Percentiles rank a stretch among this genome's conserved stretches.
Conservation (phyloP, 2,797 vertebrate genomes). For the Anabacerthia variegaticeps region DNA sequence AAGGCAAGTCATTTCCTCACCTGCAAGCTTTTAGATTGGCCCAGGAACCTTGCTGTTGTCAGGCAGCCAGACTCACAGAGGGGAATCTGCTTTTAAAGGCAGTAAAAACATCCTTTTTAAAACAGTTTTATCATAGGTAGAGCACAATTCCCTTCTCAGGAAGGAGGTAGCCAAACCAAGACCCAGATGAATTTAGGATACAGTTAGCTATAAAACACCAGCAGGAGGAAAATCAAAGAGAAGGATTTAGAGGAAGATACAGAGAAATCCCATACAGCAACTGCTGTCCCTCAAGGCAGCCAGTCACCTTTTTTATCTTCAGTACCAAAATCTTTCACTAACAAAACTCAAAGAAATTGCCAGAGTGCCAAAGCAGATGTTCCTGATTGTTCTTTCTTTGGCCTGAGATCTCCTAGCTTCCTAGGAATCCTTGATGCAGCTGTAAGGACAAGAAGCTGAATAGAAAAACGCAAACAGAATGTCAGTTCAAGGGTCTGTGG, state of each 20-base stretch:
- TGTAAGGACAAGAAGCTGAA: neutral
- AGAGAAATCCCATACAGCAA: neutral
- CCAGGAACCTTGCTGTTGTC: neutral
- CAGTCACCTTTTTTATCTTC: neutral
- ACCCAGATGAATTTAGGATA: neutral
- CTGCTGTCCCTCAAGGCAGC: neutral
- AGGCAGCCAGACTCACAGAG: neutral
- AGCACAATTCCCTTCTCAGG: neutral
- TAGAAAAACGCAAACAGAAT: neutral
- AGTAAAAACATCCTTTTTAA: neutral
- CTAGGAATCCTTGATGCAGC: neutral
- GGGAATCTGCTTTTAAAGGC: neutral
- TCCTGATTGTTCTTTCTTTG: neutral
- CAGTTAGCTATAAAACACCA: neutral
- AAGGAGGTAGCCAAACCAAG: neutral
- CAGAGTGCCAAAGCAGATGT: neutral
- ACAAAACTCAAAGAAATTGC: neutral
- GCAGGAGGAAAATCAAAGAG: neutral
- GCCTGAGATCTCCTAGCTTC: neutral
- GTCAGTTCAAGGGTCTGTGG: neutral
- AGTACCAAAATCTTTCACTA: neutral
- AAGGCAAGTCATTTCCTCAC: neutral
- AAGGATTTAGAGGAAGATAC: neutral
- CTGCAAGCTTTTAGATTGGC: neutral
- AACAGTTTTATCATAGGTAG: neutral